Evolutionary conservation across 2,113 vertebrate genomes (phyloP).

Genomic region (Phasianus colchicus): DNA sequence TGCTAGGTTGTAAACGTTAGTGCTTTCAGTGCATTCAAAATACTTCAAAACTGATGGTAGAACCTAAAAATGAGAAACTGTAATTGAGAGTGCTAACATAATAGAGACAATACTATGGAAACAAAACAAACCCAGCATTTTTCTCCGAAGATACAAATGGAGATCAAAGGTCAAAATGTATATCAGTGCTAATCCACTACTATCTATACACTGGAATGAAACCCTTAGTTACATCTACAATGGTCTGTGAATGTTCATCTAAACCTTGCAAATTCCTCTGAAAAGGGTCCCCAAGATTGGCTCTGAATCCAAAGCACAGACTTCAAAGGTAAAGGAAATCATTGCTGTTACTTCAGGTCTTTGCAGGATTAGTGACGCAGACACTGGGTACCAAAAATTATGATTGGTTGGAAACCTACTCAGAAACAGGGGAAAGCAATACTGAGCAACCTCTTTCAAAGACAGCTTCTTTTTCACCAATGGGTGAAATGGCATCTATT

Average conservation of each 20-base stretch:
- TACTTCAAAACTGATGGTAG: slow-evolving; percentile 38
- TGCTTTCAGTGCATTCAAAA: slow-evolving; percentile 56
- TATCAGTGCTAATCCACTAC: not conserved
- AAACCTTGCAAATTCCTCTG: not conserved
- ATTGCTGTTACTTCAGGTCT: not conserved
- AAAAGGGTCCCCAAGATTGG: not conserved
- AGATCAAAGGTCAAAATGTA: not conserved
- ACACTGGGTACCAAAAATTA: not conserved
- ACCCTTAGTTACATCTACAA: not conserved
- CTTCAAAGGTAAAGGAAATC: not conserved
- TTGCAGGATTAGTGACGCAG: not conserved
- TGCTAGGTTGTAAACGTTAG: slow-evolving; percentile 45
- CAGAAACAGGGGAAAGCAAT: not conserved
- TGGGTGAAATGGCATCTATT: not conserved
- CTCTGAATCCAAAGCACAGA: not conserved
- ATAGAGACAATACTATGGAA: slow-evolving; percentile 32
- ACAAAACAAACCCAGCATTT: not conserved
- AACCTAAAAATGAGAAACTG: slow-evolving; percentile 42
- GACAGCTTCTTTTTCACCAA: not conserved
- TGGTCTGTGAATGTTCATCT: not conserved
- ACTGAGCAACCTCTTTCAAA: not conserved
- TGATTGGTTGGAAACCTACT: not conserved
- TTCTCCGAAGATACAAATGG: not conserved
- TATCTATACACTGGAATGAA: not conserved
- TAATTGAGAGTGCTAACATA: slow-evolving; percentile 40